Conservation (phyloP, 2,888 invertebrate genomes). For the Cacoxenus indagator region DNA sequence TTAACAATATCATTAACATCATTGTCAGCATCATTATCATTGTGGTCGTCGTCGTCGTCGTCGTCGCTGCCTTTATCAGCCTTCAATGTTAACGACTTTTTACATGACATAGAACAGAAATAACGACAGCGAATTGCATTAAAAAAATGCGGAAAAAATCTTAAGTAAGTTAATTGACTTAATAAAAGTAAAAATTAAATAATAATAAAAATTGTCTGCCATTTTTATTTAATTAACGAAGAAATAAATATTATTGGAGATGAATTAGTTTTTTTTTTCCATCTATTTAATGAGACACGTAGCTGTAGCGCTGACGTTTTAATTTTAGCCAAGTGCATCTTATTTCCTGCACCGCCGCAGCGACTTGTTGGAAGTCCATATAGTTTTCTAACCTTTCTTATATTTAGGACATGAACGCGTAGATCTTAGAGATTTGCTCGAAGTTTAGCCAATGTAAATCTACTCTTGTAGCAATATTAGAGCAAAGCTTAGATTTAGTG, state of each 20-base stretch:
- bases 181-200: neutral
- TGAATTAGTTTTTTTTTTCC: too few species aligned
- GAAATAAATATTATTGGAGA: neutral
- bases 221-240: neutral
- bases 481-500: too few species aligned
- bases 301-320: too few species aligned
- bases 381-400: too few species aligned
- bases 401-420: too few species aligned
- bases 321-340: too few species aligned
- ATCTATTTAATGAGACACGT: too few species aligned
- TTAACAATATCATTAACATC: neutral
- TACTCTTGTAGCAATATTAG: too few species aligned
- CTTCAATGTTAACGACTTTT: constrained; percentile 40
- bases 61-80: constrained; percentile 43
- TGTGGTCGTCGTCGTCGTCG: constrained; percentile 18
- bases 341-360: too few species aligned
- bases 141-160: constrained; percentile 19
- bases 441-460: too few species aligned
- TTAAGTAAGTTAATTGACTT: constrained; percentile 10
- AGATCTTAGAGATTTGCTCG: too few species aligned
- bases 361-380: too few species aligned
- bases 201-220: neutral
- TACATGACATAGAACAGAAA: constrained; percentile 16
- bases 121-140: neutral
- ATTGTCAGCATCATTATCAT: neutral